Evolutionary conservation across 2,113 vertebrate genomes (phyloP).

Genomic region (Trichechus manatus): DNA sequence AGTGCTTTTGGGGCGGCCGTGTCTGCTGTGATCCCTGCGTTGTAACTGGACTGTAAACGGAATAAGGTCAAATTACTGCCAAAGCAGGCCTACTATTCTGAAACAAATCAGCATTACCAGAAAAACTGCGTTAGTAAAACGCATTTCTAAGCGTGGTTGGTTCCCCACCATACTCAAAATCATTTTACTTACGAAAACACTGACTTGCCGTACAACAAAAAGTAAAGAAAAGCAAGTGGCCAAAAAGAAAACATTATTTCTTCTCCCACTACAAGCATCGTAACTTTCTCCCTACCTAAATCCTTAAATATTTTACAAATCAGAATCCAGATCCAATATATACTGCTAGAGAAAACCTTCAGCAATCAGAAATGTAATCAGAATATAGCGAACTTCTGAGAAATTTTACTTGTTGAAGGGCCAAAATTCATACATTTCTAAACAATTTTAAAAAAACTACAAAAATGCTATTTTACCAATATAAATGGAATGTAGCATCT

Average conservation of each 20-base stretch:
- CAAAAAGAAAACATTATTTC: not conserved
- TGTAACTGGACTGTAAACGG: conserved; percentile 90
- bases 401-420: not conserved
- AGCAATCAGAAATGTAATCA: not conserved
- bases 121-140: conserved; percentile 41
- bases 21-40: conserved; percentile 91
- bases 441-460: not conserved
- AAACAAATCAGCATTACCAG: conserved; percentile 7
- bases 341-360: not conserved
- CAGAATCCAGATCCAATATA: not conserved
- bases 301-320: not conserved
- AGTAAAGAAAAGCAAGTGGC: not conserved
- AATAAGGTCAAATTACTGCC: conserved; percentile 85
- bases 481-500: not conserved
- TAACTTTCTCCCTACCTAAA: conserved; percentile 37
- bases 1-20: conserved; percentile 91
- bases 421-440: not conserved
- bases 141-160: not conserved
- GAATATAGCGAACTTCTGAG: not conserved
- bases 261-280: not conserved
- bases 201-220: conserved; percentile 7
- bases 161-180: not conserved
- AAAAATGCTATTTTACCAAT: not conserved
- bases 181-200: not conserved
- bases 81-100: conserved; percentile 57